Percentiles rank a stretch among this genome's conserved stretches.
Conservation (phyloP, 2,888 invertebrate species). For the Cistogaster globosa region DNA sequence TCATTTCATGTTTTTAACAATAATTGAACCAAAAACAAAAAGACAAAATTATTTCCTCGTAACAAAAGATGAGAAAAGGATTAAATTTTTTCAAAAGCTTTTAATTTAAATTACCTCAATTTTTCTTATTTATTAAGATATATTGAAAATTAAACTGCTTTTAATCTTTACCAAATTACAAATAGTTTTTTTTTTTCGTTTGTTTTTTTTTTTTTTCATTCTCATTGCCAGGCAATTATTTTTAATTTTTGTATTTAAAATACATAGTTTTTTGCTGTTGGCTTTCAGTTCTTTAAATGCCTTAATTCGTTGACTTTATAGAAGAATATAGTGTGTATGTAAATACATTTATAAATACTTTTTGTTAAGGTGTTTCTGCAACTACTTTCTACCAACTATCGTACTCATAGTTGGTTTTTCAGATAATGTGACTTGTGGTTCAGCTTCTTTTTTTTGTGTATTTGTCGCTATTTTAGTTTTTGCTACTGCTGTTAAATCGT, state of each 20-base stretch:
- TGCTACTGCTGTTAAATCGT: neutral
- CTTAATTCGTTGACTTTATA: constrained; percentile 57
- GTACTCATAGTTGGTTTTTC: neutral
- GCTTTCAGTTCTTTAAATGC: constrained; percentile 53
- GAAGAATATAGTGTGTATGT: constrained; percentile 3
- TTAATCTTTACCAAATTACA: constrained; percentile 11
- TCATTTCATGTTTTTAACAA: constrained; percentile 66
- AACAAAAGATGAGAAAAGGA: constrained; percentile 8
- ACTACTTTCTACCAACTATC: constrained; percentile 56
- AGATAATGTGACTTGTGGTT: constrained; percentile 11
- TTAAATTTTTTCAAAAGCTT: constrained; percentile 4
- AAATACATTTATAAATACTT: constrained; percentile 1
- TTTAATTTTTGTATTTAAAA: constrained; percentile 48
- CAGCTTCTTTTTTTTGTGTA: neutral
- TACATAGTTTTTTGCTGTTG: constrained; percentile 2
- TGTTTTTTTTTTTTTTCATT: constrained; percentile 11
- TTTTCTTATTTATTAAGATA: neutral
- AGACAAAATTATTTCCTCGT: neutral
- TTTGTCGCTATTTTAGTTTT: neutral
- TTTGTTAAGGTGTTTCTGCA: constrained; percentile 55
- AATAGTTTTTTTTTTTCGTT: neutral
- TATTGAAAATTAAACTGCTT: neutral
- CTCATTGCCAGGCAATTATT: constrained; percentile 68
- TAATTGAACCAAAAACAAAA: neutral
- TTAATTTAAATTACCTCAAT: constrained; percentile 30